Conservation (phyloP, 2,797 vertebrate genomes). For the Gallirallus australis region DNA sequence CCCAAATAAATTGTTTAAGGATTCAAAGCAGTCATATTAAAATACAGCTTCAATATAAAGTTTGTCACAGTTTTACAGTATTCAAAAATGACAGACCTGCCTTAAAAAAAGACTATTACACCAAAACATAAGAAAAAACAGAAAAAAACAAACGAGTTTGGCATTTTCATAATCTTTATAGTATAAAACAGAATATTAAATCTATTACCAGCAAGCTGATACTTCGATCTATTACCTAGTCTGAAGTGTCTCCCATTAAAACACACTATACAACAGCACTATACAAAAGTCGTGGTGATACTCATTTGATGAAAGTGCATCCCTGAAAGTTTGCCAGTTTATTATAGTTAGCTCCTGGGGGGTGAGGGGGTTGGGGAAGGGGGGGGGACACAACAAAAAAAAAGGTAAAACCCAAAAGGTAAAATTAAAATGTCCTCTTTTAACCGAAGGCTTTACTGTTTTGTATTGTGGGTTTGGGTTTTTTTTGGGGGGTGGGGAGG, state of each 20-base stretch:
- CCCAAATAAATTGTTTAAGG: conserved; percentile 87
- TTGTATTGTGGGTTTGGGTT: background rate
- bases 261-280: conserved; percentile 96
- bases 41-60: conserved; percentile 98
- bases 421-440: conserved; percentile 78
- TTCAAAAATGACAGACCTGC: conserved; percentile 89
- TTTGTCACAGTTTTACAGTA: conserved; percentile 97
- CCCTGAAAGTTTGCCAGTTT: conserved; percentile 88
- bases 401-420: conserved; percentile 28
- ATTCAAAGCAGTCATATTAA: conserved; percentile 93
- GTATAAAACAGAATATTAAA: conserved; percentile 90
- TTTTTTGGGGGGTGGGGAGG: background rate
- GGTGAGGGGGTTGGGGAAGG: no score
- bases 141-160: conserved; percentile 89
- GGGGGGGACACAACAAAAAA: background rate
- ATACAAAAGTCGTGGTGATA: conserved; percentile 89
- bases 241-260: conserved; percentile 85
- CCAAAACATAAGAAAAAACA: conserved; percentile 85
- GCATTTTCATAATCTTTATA: conserved; percentile 88
- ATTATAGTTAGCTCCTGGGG: conserved; percentile 81
- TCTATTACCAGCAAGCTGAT: conserved; percentile 82
- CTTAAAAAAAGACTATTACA: conserved; percentile 86
- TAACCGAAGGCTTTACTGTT: conserved; percentile 78
- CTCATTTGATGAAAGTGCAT: conserved; percentile 92
- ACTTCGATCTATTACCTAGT: conserved; percentile 77